A percentile compares a stretch with the other conserved stretches of the same genome.
Evolutionary conservation across 2,888 invertebrate genomes (phyloP).

Genomic region (Acrobeloides nanus): DNA sequence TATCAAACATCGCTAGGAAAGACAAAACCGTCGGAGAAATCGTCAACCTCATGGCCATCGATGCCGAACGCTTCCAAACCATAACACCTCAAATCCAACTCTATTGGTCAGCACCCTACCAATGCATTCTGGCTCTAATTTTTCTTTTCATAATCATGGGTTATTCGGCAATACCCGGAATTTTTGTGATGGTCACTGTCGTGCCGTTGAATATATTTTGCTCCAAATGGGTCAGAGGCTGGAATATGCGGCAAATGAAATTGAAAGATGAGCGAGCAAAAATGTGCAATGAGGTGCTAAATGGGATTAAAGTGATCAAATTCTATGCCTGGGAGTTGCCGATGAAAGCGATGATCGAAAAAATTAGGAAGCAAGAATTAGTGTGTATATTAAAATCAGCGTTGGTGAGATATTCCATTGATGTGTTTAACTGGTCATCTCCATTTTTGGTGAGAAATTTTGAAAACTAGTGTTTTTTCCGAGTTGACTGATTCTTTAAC

Average conservation of each 20-base stretch:
- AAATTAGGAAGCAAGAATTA: constrained; percentile 75
- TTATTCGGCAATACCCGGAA: constrained; percentile 81
- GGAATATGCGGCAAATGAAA: constrained; percentile 69
- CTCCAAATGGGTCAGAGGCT: constrained; percentile 59
- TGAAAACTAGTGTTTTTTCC: no score
- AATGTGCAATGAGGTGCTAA: constrained; percentile 83
- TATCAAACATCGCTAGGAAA: constrained; percentile 56
- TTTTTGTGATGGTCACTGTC: constrained; percentile 84
- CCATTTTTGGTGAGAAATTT: constrained; percentile 50
- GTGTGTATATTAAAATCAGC: constrained; percentile 74
- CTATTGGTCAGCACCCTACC: constrained; percentile 54
- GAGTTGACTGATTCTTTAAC: constrained; percentile 88
- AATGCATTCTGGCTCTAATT: constrained; percentile 42
- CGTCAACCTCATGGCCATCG: constrained; percentile 60
- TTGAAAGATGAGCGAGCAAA: constrained; percentile 86
- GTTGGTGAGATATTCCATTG: constrained; percentile 71
- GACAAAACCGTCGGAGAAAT: constrained; percentile 60
- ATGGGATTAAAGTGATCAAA: constrained; percentile 70
- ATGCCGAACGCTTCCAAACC: constrained; percentile 56
- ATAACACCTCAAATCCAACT: constrained; percentile 49
- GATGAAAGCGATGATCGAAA: constrained; percentile 66
- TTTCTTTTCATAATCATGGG: constrained; percentile 59
- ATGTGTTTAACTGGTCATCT: constrained; percentile 70
- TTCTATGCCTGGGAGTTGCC: constrained; percentile 61
- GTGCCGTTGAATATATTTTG: constrained; percentile 65